Base-by-base conservation (phyloP, 1,140 invertebrate species). In the Drosophila nigromelanica region DNA sequence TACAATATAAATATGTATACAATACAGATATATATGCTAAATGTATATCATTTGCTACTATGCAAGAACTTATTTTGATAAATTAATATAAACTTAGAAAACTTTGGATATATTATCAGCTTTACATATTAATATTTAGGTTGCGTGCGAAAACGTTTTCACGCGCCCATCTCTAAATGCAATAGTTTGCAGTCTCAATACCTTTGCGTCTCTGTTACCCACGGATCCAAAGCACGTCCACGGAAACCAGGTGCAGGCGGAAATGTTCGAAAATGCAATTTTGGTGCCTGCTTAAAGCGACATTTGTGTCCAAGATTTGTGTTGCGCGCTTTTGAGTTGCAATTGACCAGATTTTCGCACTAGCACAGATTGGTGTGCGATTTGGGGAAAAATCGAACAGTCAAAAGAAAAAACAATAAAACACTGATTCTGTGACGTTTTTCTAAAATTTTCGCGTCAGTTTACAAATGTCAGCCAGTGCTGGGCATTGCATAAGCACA, bases 201-300 rank as follows among this genome's bases (percentile, higher is more conserved):
- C 89, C 89, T 91, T 91, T 91, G 89, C 89, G 85, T 87, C 86
- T 89, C 85, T 89, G 79, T 91, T 90, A 72, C 80, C 87, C 76
- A 90, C 87, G 77, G 87, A 80, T 87, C 80, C 81, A 89, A 83
- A 91, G 90, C 89, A 91, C 83, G 85, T 89, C 85, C 89, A 89
- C 76, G 85, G 73, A 74, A 74, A 73, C 79, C 89, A 91, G 68
- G 81, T 82, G 77, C 89, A 91, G 74, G 85, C 82, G 68, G 89
- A 86, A 76, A 86, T 78, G 85, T 89, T 91, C 70, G 85, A 90
- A 89, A 91, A 91, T 89, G 89, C 85, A 91, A 91, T 91, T 90
- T 91, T 91, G 83, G 67, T 86, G 82, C 63, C 82, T 68, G 70
- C 73, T 82, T 72, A 85, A 64, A 52, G 64, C 52, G 74, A 80